These are phyloP conservation scores for Helicolenus hilgendorfi DNA, from an alignment of 2,797 vertebrate genomes.

Conservation along the genomic window DNA sequence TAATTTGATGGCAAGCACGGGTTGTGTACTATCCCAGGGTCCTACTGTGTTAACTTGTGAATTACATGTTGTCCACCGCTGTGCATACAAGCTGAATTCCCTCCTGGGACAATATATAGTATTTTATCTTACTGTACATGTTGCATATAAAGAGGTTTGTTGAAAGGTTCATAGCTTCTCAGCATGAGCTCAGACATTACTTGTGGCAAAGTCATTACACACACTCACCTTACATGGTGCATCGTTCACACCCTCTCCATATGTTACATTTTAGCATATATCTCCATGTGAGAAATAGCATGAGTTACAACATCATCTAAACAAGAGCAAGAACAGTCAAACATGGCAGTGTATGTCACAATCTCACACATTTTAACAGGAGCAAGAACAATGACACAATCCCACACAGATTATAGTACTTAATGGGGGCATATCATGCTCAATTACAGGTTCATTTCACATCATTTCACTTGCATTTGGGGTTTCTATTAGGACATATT, in stretches of 20 bases:
- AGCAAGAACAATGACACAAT: slow-evolving; percentile 4
- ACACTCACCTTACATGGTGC: slow-evolving; percentile 31
- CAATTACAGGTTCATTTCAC: not conserved
- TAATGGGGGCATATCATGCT: not conserved
- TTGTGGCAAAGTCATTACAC: slow-evolving; percentile 34
- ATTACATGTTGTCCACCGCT: not conserved
- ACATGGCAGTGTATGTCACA: not conserved
- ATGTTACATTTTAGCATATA: slow-evolving; percentile 38
- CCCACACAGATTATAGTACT: not conserved
- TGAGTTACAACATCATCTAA: slow-evolving; percentile 3
- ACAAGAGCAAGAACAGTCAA: slow-evolving; percentile 13
- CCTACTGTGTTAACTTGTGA: slow-evolving; percentile 26
- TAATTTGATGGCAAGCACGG: slow-evolving; percentile 47
- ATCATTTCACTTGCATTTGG: not conserved
- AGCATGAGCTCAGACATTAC: slow-evolving; percentile 17
- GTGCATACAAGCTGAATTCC: slow-evolving; percentile 12
- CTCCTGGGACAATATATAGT: not conserved
- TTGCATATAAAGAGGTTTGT: slow-evolving; percentile 14
- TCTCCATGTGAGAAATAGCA: slow-evolving; percentile 30
- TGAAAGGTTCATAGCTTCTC: slow-evolving; percentile 10
- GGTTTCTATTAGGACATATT: not conserved
- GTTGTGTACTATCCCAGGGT: slow-evolving; percentile 9
- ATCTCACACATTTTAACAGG: not conserved
- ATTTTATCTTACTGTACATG: slow-evolving; percentile 15
- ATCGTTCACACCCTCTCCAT: slow-evolving; percentile 58